These are phyloP conservation scores for Noctua janthina DNA, from an alignment of 2,888 invertebrate genomes.

Conservation along the genomic window DNA sequence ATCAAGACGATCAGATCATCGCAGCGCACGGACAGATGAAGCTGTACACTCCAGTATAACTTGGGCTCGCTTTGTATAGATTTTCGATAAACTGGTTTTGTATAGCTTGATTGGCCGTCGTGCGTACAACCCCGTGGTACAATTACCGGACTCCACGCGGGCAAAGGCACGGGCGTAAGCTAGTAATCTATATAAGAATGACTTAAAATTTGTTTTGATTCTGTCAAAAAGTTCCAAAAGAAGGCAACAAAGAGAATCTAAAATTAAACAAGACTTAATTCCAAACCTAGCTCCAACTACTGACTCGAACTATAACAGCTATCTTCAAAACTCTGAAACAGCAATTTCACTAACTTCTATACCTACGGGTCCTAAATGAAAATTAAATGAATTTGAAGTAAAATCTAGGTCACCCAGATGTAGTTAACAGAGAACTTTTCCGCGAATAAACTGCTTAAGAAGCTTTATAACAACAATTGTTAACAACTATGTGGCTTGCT, in stretches of 20 bases:
- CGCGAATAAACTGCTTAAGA: constrained; percentile 32
- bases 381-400: constrained; percentile 58
- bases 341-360: constrained; percentile 23
- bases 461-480: constrained; percentile 48
- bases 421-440: constrained; percentile 55
- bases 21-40: too few relatives aligned
- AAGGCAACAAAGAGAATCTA: neutral
- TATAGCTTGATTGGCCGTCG: too few relatives aligned
- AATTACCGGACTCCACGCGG: too few relatives aligned
- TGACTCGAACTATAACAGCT: constrained; percentile 24
- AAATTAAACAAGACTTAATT: constrained; percentile 23
- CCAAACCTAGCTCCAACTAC: constrained; percentile 5
- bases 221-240: neutral
- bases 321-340: constrained; percentile 46
- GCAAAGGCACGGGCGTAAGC: too few relatives aligned
- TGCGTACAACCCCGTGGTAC: too few relatives aligned
- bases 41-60: too few relatives aligned
- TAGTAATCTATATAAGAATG: neutral
- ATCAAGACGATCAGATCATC: too few relatives aligned
- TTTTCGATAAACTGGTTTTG: too few relatives aligned
- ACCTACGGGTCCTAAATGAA: constrained; percentile 52
- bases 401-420: constrained; percentile 58
- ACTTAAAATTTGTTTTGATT: neutral
- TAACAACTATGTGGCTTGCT: constrained; percentile 48
- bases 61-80: too few relatives aligned